phyloP scores from a whole-genome alignment of 1,140 invertebrate species.

The Heliothis virescens region DNA sequence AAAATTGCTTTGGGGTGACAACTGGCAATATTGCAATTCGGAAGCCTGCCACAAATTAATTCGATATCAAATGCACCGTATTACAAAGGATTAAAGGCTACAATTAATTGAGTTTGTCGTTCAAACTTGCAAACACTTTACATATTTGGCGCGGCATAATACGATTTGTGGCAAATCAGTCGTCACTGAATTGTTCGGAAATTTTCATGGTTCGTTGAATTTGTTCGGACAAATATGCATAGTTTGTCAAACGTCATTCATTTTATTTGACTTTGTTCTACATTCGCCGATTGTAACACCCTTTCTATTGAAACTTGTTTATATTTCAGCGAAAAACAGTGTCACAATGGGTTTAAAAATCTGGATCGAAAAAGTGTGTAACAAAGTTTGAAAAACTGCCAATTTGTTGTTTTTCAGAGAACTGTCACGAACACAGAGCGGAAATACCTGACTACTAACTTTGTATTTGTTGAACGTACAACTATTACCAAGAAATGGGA shows the following conservation, averaged over 20 bases:
- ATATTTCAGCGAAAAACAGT: no score
- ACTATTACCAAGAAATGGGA: neutral
- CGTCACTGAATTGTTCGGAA: constrained; percentile 37
- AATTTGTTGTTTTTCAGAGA: neutral
- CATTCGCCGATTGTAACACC: neutral
- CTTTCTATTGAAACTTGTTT: constrained; percentile 12
- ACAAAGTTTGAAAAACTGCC: no score
- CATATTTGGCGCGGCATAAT: constrained; percentile 40
- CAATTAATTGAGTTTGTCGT: constrained; percentile 55
- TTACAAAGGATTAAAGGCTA: constrained; percentile 62
- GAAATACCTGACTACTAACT: constrained; percentile 1
- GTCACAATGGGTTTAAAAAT: no score
- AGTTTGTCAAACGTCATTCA: constrained; percentile 36
- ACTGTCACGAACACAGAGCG: no score
- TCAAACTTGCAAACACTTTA: constrained; percentile 41
- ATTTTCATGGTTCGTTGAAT: constrained; percentile 44
- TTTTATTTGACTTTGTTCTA: constrained; percentile 40
- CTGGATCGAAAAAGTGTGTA: no score
- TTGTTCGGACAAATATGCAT: constrained; percentile 41
- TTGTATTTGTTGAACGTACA: no score
- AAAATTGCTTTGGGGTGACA: constrained; percentile 67
- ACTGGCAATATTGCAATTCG: constrained; percentile 65
- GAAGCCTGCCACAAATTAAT: constrained; percentile 54
- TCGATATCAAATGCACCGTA: constrained; percentile 52
- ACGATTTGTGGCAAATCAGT: constrained; percentile 45